A percentile compares a stretch with the other conserved stretches of the same genome.
Evolutionary conservation across 2,797 vertebrate species (phyloP).

Genomic region (Melanotaenia boesemani): DNA sequence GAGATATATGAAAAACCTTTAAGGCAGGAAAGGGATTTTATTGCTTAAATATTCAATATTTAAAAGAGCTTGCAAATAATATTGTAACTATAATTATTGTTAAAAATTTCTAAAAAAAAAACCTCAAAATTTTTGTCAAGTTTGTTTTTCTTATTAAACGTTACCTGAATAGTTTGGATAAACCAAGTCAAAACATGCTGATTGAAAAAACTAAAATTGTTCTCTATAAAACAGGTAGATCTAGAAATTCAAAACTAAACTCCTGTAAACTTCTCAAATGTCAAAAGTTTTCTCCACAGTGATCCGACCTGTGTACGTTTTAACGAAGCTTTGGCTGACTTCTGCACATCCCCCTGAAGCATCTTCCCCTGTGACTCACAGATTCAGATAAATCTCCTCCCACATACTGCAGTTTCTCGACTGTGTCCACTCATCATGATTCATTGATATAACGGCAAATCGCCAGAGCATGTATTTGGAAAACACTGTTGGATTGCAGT

Average conservation of each 20-base stretch:
- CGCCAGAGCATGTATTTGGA: conserved; percentile 74
- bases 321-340: conserved; percentile 42
- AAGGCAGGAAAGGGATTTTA: neutral
- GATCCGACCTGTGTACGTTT: neutral
- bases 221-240: neutral
- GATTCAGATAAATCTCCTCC: conserved; percentile 71
- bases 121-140: too few species aligned
- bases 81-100: too few species aligned
- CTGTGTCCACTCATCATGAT: conserved; percentile 55
- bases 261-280: too few species aligned
- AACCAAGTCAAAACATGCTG: neutral
- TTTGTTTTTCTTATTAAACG: neutral
- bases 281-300: neutral
- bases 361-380: conserved; percentile 56
- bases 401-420: conserved; percentile 65
- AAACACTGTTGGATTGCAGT: conserved; percentile 64
- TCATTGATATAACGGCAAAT: conserved; percentile 61
- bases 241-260: neutral
- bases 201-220: neutral
- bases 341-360: conserved; percentile 47
- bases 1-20: neutral
- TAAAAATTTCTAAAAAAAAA: too few species aligned
- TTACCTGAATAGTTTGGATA: neutral
- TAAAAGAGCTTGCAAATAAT: too few species aligned
- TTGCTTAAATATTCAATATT: neutral